Evolutionary conservation across 92 coral and sea anemone genomes (phyloP), one percentile per base, ranked within the genome.

Genomic region (Zoanthus sociatus): DNA sequence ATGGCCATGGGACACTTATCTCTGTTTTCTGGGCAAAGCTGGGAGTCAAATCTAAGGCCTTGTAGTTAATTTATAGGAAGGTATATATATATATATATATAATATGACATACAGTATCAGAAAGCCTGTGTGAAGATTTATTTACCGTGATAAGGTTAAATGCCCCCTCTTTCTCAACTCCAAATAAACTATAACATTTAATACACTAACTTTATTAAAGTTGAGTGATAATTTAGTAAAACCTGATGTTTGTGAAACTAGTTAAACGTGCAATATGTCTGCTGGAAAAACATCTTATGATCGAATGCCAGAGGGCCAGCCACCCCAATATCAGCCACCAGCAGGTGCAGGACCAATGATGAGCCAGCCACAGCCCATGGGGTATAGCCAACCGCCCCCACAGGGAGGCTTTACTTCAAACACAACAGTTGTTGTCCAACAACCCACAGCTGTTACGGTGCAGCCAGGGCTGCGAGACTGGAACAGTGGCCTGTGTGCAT

Each of bases 401-500:
- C 75, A 46, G 60, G 14, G 33, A 11, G 60, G 21, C 20, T 20
- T 14, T 54, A 1, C 75, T 46, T 47, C 75, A 44, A 87, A 90
- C 71, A 90, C 92, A 53, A 88, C 84, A 0, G 88, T 88, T n/a
- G 92, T 90, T 16, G 88, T 88, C 9, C 87, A 87, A 26, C 92
- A 90, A 32, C 92, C 92, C 26, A 78, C 89, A 70, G 37, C 84
- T 20, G 58, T 81, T 81, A 61, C 66, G 46, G 15, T 81, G 20
- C 85, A 81, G 85, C 85, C 46, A n/a, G 92, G 89, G 18, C 61
- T 85, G 89, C 86, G 92, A 16, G 78, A 90, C 83, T 90, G 92
- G 92, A 90, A 86, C 89, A 85, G 89, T 72, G 89, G 87, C 61
- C 92, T 90, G 5, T 86, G 87, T 63, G 76, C 87, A 3, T 90